Evolutionary conservation across 2,888 invertebrate species (phyloP), one percentile per base, ranked within the genome.

Genomic region (Brachyptera putata): DNA sequence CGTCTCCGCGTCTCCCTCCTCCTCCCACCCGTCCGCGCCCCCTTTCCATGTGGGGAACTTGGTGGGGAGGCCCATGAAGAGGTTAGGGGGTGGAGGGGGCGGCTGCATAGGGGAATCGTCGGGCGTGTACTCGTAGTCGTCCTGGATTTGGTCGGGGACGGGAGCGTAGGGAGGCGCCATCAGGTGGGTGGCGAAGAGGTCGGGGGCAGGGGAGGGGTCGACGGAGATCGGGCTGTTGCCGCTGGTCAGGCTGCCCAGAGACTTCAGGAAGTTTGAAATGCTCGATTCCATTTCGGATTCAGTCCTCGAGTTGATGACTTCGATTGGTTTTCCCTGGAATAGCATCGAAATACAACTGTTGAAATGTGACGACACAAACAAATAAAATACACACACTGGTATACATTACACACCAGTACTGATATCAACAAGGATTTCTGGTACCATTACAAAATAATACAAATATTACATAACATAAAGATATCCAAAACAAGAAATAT

Each of bases 241-340:
- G 46, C 71, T 73, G 59, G 69, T 70, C 58, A 73, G 71, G 66
- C 70, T 74, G 56, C 72, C 56, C 5, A 83, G 75, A 1, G 75
- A 80, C 69, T 83, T 83, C 62, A 83, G 69, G 57, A 83, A 83
- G 66, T 78, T 81, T 56, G 79, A 77, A 65, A 82, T 77, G 68
- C 77, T 79, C 67, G 82, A 81, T 60, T 79, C 79, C 65, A 74
- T 75, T 62, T 81, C 79, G 9, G 65, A 30, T 36, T 64, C 69
- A 1, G 77, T 79, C 34, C 84, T 79, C 58, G 79, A 76, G 46
- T 77, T 79, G 67, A 82, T 81, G n/a, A 81, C 81, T 70, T 82
- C 80, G 62, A 81, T 81, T 50, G 80, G 77, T 69, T 79, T 79
- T 59, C 77, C 77, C 78, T 73, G 57, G 11, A 30, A 7, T 30